phyloP scores from a whole-genome alignment of 2,113 vertebrate genomes.

The Hyaena hyaena region DNA sequence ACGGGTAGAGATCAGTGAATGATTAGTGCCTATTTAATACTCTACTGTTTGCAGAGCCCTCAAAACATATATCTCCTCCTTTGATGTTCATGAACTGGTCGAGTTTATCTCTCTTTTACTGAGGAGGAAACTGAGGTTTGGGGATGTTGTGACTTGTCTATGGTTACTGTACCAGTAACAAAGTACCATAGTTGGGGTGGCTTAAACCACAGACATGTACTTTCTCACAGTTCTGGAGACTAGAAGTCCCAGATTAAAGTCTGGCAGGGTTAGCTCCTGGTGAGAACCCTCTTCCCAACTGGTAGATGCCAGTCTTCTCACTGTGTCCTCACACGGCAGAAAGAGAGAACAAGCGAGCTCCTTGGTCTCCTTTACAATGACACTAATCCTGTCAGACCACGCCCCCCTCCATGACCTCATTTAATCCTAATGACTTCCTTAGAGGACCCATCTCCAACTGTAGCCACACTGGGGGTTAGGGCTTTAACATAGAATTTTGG shows the following conservation, averaged over 20 bases:
- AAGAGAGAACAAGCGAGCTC: neutral
- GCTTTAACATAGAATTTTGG: neutral
- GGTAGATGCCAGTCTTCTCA: neutral
- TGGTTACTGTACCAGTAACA: neutral
- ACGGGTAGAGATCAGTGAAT: slow-evolving; percentile 5
- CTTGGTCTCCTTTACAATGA: neutral
- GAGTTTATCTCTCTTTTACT: slow-evolving; percentile 26
- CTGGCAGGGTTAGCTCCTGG: neutral
- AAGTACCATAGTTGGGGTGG: neutral
- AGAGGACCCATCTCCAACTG: neutral
- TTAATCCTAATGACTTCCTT: neutral
- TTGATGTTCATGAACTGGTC: neutral
- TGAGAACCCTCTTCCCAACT: neutral
- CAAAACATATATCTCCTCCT: slow-evolving; percentile 5
- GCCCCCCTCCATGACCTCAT: neutral
- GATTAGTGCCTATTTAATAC: neutral
- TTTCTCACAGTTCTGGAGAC: neutral
- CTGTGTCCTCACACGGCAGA: neutral
- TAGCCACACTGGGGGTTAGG: neutral
- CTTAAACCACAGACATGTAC: neutral
- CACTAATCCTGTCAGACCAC: neutral
- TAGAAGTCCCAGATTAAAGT: neutral
- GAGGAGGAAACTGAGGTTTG: slow-evolving; percentile 43
- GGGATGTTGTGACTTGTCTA: neutral
- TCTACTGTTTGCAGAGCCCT: slow-evolving; percentile 32